A percentile compares a stretch with the other conserved stretches of the same genome.
phyloP scores from a whole-genome alignment of 1,140 invertebrate species.

The Anoplophora glabripennis region DNA sequence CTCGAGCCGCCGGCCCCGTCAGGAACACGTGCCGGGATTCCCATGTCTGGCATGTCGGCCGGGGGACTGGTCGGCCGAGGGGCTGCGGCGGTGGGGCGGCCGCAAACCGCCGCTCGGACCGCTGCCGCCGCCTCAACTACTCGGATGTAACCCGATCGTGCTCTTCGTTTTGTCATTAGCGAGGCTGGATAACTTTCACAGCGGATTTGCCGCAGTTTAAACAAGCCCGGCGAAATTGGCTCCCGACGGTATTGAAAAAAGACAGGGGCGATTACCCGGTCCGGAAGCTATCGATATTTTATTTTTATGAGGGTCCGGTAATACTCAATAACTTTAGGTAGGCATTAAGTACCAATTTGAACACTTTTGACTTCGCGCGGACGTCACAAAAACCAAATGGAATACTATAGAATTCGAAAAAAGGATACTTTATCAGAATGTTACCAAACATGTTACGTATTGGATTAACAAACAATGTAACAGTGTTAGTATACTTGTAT shows the following conservation, averaged over 20 bases:
- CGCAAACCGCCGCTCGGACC: slow-evolving; percentile 1
- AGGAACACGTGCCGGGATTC: slow-evolving; percentile 3
- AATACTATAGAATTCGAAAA: too few relatives aligned
- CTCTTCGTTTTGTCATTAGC: slow-evolving; percentile 14
- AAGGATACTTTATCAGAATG: too few relatives aligned
- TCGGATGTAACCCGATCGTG: slow-evolving; percentile 7
- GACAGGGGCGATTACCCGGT: neutral
- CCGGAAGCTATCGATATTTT: too few relatives aligned
- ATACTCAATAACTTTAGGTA: too few relatives aligned
- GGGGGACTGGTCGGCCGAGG: neutral
- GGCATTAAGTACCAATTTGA: too few relatives aligned
- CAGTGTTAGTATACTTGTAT: too few relatives aligned
- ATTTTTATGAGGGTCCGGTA: too few relatives aligned
- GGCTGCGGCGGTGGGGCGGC: neutral
- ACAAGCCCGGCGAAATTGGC: neutral
- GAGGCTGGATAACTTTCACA: slow-evolving; percentile 7
- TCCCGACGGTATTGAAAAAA: neutral
- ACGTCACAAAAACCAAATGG: too few relatives aligned
- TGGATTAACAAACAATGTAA: too few relatives aligned
- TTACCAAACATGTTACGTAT: too few relatives aligned
- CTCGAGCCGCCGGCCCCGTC: too few relatives aligned
- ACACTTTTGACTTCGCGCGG: too few relatives aligned
- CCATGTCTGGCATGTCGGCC: neutral
- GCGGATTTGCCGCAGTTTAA: neutral
- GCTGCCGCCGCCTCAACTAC: slow-evolving; percentile 4